Conservation (phyloP, 2,113 vertebrate genomes). For the Egretta garzetta region DNA sequence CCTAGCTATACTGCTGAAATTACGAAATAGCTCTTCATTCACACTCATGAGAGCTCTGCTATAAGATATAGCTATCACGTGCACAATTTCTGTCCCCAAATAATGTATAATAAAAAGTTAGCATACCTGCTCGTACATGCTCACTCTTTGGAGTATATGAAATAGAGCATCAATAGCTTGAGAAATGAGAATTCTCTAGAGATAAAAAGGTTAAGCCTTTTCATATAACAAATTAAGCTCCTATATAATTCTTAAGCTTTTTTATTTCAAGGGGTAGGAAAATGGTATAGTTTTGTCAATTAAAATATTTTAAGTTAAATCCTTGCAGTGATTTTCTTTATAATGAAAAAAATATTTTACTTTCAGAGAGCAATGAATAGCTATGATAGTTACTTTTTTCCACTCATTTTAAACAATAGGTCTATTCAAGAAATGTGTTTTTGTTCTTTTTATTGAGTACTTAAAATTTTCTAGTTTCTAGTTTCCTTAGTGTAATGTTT, state of each 20-base stretch:
- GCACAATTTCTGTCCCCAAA: background rate
- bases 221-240: slow-evolving; percentile 1
- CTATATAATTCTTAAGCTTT: slow-evolving; percentile 2
- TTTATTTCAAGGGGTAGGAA: background rate
- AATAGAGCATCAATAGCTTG: background rate
- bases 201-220: slow-evolving; percentile 33
- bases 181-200: slow-evolving; percentile 11
- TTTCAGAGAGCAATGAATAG: background rate
- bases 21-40: background rate
- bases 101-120: background rate
- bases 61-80: background rate
- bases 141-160: background rate
- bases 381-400: background rate
- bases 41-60: background rate
- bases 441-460: slow-evolving; percentile 22
- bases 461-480: slow-evolving; percentile 15
- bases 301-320: slow-evolving; percentile 26
- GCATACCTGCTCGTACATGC: background rate
- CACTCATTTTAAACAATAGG: slow-evolving; percentile 23
- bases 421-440: background rate
- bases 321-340: background rate
- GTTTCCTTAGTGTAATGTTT: slow-evolving; percentile 33
- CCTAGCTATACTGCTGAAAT: background rate
- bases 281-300: background rate
- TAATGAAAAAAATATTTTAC: slow-evolving; percentile 10